These are phyloP conservation scores for Lithodes maja DNA, from an alignment of 2,888 invertebrate species.

Conservation along the genomic window DNA sequence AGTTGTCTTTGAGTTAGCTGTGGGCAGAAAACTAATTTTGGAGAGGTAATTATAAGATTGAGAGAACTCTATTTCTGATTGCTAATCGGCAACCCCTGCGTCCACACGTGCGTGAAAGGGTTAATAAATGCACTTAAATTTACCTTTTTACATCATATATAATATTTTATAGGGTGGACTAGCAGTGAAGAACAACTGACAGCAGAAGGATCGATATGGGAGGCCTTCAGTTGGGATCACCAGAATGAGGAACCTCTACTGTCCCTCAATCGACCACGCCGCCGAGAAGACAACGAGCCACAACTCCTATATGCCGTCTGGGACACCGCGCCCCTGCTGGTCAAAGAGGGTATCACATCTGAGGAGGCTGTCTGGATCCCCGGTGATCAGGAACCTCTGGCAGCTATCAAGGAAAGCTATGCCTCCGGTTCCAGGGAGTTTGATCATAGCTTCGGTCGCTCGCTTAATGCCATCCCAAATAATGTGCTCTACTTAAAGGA, in stretches of 20 bases:
- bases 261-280: slow-evolving; percentile 14
- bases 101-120: no score
- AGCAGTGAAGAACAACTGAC: neutral
- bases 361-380: slow-evolving; percentile 39
- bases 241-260: neutral
- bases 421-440: slow-evolving; percentile 31
- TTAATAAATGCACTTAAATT: neutral
- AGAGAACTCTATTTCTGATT: no score
- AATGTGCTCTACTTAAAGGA: no score
- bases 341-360: slow-evolving; percentile 24
- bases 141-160: no score
- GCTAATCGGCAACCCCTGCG: no score
- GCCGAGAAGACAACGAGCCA: neutral
- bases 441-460: slow-evolving; percentile 20
- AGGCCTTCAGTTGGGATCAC: slow-evolving; percentile 2
- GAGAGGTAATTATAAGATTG: no score
- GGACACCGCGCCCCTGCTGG: slow-evolving; percentile 25
- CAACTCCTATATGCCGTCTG: slow-evolving; percentile 17
- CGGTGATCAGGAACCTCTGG: slow-evolving; percentile 11
- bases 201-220: neutral
- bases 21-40: no score
- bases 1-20: no score
- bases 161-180: no score
- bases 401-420: slow-evolving; percentile 30
- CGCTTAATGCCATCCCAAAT: no score